Base-by-base conservation (phyloP, 2,113 vertebrate species). In the Callithrix jacchus region DNA sequence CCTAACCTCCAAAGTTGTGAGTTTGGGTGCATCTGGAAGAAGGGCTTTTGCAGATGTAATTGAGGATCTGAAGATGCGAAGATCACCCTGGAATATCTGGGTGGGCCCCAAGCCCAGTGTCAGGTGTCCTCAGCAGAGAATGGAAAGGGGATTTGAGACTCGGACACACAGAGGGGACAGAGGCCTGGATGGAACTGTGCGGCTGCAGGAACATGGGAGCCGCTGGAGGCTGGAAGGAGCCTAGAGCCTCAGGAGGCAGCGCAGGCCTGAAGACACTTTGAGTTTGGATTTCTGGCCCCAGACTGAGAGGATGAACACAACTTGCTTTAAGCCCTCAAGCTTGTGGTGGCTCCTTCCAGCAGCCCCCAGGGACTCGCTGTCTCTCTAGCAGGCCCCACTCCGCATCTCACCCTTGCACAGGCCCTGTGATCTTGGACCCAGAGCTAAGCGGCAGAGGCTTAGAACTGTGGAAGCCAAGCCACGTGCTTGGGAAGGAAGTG, bases 251-350 rank as follows among this genome's bases (percentile, higher is more conserved):
- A 20, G 1, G 58, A 8, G 90, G 16, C 6, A 25, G 32, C 27
- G 0, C 0, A 2, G 47, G 58, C 74, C 20, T 20, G 77, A 35
- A 2, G 13, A 10, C 30, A 0, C 1, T 0, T 2, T 5, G 23
- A 1, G 54, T 17, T 30, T 73, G 23, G 25, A 40, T 18, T 8
- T 14, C 16, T 2, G 32, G 52, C 37, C 52, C 10, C 21, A 6
- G 23, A 11, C 25, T 0, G 56, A 17, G 42, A 14, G 27, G 20
- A n/a, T 14, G 21, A 0, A 6, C 9, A 25, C 18, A 40, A 35
- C 42, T 32, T 10, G 14, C 16, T 21, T 21, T 80, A 2, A 3
- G 18, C 0, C 35, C 0, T 25, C 4, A 1, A 14, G 16, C 4
- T 10, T 2, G 1, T 0, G 25, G 12, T 3, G 73, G 27, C 7